Evolutionary conservation across 2,888 invertebrate genomes (phyloP).

Genomic region (Hirtodrosophila alboralis): DNA sequence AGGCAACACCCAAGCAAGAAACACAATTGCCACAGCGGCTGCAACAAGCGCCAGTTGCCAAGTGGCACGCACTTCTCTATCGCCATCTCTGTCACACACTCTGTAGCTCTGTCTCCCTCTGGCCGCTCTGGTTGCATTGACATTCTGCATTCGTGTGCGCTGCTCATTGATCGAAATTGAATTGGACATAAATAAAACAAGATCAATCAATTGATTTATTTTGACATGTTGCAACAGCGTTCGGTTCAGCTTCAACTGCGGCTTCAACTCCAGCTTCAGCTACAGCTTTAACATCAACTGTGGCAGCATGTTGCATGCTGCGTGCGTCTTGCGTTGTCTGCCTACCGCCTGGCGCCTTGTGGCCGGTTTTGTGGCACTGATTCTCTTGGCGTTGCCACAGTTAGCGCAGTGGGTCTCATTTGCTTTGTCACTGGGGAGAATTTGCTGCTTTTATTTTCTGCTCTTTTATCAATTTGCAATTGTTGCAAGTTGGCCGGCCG

Average conservation of each 20-base stretch:
- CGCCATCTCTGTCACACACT: conserved; percentile 5
- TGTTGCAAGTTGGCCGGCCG: conserved; percentile 43
- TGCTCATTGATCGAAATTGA: conserved; percentile 84
- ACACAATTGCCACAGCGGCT: conserved; percentile 22
- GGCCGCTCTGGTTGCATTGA: conserved; percentile 33
- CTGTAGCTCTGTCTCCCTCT: background rate
- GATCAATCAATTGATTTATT: conserved; percentile 85
- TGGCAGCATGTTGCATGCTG: conserved; percentile 42
- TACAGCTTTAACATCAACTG: conserved; percentile 22
- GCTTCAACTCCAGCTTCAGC: conserved; percentile 26
- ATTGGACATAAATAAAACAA: conserved; percentile 85
- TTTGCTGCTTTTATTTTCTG: conserved; percentile 39
- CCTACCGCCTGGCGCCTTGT: conserved; percentile 29
- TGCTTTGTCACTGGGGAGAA: conserved; percentile 69
- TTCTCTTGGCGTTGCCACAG: conserved; percentile 27
- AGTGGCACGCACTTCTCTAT: conserved; percentile 31
- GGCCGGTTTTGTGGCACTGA: conserved; percentile 57
- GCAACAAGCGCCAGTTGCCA: conserved; percentile 62
- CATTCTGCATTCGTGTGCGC: conserved; percentile 76
- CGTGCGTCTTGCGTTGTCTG: conserved; percentile 12
- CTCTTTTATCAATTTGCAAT: conserved; percentile 62
- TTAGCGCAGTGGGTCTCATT: conserved; percentile 68
- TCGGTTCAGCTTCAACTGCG: conserved; percentile 27
- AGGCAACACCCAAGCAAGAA: conserved; percentile 33
- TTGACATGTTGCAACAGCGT: conserved; percentile 82